Conservation (phyloP, 2,113 vertebrate genomes). For the Cryptotis parvus region DNA sequence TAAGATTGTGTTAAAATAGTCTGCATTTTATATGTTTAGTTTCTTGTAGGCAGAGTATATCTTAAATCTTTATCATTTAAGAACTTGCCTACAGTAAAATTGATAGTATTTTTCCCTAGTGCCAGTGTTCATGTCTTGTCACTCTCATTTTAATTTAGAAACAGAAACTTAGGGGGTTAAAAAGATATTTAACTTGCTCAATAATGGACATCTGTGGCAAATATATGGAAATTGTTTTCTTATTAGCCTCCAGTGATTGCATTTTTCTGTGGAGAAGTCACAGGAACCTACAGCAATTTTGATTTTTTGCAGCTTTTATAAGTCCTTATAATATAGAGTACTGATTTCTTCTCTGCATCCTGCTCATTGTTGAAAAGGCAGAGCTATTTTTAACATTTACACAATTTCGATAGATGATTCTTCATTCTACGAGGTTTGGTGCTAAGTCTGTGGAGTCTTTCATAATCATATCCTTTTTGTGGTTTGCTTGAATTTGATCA, state of each 20-base stretch:
- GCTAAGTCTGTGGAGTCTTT: conserved; percentile 87
- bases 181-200: conserved; percentile 46
- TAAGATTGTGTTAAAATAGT: conserved; percentile 38
- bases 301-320: conserved; percentile 77
- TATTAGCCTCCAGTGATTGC: conserved; percentile 77
- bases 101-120: conserved; percentile 6
- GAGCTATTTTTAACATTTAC: conserved; percentile 90
- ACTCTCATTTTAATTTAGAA: conserved; percentile 52
- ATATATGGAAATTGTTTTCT: conserved; percentile 68
- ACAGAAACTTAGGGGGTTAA: conserved; percentile 62
- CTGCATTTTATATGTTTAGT: not conserved
- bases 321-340: conserved; percentile 83
- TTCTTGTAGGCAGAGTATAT: conserved; percentile 17
- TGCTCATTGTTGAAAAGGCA: conserved; percentile 87
- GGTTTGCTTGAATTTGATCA: conserved; percentile 89
- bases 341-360: conserved; percentile 84
- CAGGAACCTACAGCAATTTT: conserved; percentile 77
- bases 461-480: conserved; percentile 85
- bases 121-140: conserved; percentile 16
- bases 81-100: conserved; percentile 59
- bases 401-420: conserved; percentile 87
- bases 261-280: conserved; percentile 74
- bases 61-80: conserved; percentile 49
- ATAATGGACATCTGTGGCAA: conserved; percentile 49
- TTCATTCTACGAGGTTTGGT: conserved; percentile 85